Base-by-base conservation (phyloP, 2,797 vertebrate species). In the Cryptoprocta ferox region DNA sequence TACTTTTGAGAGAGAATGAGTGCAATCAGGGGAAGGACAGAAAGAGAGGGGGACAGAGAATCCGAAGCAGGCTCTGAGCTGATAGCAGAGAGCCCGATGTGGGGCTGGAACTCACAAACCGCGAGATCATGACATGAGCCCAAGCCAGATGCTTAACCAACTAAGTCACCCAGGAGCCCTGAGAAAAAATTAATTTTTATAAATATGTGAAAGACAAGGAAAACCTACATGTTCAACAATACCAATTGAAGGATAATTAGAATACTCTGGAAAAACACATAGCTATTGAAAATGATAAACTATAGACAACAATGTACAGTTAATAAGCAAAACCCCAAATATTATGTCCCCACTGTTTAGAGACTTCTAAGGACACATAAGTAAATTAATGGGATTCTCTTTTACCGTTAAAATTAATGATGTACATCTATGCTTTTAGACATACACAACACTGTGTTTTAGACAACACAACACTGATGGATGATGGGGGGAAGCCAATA, bases 211-310 rank as follows among this genome's bases (percentile, higher is more conserved):
- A 94, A 93, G 32, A 68, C 61, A 95, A 81, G 50, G 53, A 45
- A 91, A 94, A 24, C 13, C 75, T 91, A 93, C 81, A 82, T 71
- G 53, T 6, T 71, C 21, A 75, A 53, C 53, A 87, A 91, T 50
- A 82, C 73, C 48, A 94, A 86, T 78, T 89, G 84, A 93, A 93
- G 3, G 28, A 83, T 75, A 71, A 70, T 45, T 61, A 65, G 53
- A 85, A 42, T 3, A 42, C 35, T 61, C 61, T 26, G 42, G 71
- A 65, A 89, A 94, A 94, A 63, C 32, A 50, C 45, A 85, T 30
- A 94, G 48, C 35, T 89, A 93, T 42, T 91, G 42, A 97, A 89
- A 24, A 87, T 70, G 13, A 92, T 45, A 92, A 92, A 88, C 21
- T 87, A 73, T 0, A 66, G 30, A 4, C 37, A 82, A 89, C n/a